A percentile compares a stretch with the other conserved stretches of the same genome.
These are phyloP conservation scores for Carcharodon carcharias DNA, from an alignment of 2,797 vertebrate genomes.

Conservation along the genomic window DNA sequence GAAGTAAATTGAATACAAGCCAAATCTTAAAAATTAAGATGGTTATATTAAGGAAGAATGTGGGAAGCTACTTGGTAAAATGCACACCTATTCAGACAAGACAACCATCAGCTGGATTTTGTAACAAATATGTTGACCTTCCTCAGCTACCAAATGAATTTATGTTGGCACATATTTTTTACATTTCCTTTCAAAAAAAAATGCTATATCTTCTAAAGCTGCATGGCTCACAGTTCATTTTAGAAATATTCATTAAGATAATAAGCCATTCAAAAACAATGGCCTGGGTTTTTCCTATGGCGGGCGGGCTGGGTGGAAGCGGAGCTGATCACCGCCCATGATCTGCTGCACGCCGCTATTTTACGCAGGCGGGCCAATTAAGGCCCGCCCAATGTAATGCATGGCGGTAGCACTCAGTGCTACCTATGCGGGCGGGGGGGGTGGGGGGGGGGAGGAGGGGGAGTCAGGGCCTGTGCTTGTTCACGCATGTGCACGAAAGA, in stretches of 20 bases:
- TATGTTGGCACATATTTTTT: not conserved
- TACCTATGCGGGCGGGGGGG: too few species aligned
- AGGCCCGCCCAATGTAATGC: too few species aligned
- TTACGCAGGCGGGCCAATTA: too few species aligned
- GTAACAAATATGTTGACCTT: not conserved
- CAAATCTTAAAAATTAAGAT: not conserved
- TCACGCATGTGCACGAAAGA: too few species aligned
- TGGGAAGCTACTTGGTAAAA: not conserved
- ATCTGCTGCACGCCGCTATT: too few species aligned
- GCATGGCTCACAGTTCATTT: not conserved
- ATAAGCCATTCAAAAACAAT: not conserved
- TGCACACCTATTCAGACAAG: not conserved
- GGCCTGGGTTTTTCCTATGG: too few species aligned
- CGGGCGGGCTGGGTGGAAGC: too few species aligned
- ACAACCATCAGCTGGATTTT: not conserved
- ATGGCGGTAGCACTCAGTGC: too few species aligned
- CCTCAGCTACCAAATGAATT: not conserved
- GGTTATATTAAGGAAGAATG: not conserved
- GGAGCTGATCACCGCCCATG: too few species aligned
- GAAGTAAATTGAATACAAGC: not conserved
- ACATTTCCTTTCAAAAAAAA: not conserved
- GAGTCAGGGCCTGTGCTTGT: too few species aligned
- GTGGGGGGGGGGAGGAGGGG: too few species aligned
- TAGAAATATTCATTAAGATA: slow-evolving; percentile 13
- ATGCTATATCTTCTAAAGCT: not conserved